Evolutionary conservation across 2,888 invertebrate genomes (phyloP).

Genomic region (Colletes collaris): DNA sequence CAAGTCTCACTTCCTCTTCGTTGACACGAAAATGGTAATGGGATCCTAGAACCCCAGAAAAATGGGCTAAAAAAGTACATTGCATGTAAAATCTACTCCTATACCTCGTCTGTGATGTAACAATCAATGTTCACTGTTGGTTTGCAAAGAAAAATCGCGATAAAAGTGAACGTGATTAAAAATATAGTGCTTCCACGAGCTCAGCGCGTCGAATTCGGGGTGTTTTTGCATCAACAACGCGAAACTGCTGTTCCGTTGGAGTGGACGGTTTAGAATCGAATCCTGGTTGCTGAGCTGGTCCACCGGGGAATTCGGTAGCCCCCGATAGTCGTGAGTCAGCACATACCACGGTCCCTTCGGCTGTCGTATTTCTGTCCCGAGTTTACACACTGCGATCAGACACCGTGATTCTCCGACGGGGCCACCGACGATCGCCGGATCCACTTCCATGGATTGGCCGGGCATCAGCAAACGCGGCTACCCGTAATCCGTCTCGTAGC

Average conservation of each 20-base stretch:
- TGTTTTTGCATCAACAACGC: neutral
- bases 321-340: slow-evolving; percentile 65
- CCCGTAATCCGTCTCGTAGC: slow-evolving; percentile 34
- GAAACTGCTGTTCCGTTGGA: slow-evolving; percentile 12
- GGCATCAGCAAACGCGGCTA: slow-evolving; percentile 22
- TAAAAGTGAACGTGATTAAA: too few species aligned
- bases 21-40: too few species aligned
- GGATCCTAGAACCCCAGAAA: too few species aligned
- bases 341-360: slow-evolving; percentile 47
- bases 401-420: slow-evolving; percentile 46
- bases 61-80: too few species aligned
- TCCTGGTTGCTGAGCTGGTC: slow-evolving; percentile 65
- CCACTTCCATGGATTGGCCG: slow-evolving; percentile 50
- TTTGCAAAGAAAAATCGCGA: too few species aligned
- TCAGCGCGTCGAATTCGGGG: too few species aligned
- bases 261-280: slow-evolving; percentile 33
- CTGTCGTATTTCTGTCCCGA: slow-evolving; percentile 69
- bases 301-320: slow-evolving; percentile 57
- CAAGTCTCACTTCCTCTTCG: too few species aligned
- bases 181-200: too few species aligned
- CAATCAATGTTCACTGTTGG: too few species aligned
- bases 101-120: too few species aligned
- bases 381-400: slow-evolving; percentile 69
- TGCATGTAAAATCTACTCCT: too few species aligned
- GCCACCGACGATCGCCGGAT: slow-evolving; percentile 32